Conservation (phyloP, 2,888 invertebrate genomes). For the Heliconius cydno region DNA sequence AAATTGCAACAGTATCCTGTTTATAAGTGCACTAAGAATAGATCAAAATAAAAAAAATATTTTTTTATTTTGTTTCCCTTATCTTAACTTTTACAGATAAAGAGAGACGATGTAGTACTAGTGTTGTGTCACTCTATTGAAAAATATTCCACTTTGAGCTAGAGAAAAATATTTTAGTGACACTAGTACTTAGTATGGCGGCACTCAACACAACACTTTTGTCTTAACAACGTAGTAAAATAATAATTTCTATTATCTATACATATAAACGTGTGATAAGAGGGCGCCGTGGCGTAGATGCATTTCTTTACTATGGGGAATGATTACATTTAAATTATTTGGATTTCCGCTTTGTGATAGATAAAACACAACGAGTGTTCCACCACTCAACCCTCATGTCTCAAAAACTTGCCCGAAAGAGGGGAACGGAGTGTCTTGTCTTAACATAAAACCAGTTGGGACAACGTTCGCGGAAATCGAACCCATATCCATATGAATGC, state of each 20-base stretch:
- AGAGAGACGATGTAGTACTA: background rate
- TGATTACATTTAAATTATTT: too few relatives aligned
- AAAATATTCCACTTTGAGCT: background rate
- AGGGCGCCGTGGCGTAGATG: background rate
- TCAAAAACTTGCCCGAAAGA: background rate
- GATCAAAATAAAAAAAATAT: background rate
- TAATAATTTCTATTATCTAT: background rate
- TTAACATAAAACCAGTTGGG: background rate
- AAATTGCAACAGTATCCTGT: constrained; percentile 26
- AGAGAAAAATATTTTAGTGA: background rate
- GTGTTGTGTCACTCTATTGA: background rate
- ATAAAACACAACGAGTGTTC: background rate
- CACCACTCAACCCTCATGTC: background rate
- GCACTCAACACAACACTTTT: background rate
- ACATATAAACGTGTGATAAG: background rate
- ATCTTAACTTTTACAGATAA: background rate
- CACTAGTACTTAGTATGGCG: background rate
- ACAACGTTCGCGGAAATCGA: background rate
- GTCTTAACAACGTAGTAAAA: background rate
- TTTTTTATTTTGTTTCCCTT: background rate
- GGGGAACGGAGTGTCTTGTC: background rate
- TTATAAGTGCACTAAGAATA: constrained; percentile 12
- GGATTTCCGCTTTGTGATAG: too few relatives aligned
- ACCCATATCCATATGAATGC: background rate
- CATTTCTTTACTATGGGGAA: too few relatives aligned